These are phyloP conservation scores for Drosophila murphyi DNA, from an alignment of 1,140 invertebrate genomes.

Conservation along the genomic window DNA sequence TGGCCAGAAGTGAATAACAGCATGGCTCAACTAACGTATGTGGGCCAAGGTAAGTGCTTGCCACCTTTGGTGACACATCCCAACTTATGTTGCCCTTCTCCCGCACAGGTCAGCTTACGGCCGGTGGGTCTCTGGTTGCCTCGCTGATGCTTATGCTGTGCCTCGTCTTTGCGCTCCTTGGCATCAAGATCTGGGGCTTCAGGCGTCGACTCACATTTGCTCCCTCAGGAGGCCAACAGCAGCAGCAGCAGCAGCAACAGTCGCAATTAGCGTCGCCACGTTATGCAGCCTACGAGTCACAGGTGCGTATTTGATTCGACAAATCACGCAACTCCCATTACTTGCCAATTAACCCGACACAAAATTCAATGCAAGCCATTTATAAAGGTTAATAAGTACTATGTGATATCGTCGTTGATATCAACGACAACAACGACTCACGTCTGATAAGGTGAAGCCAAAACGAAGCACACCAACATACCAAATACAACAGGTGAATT, in stretches of 20 bases:
- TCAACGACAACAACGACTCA: conserved; percentile 22
- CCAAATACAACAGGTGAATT: conserved; percentile 6
- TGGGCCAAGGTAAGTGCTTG: conserved; percentile 65
- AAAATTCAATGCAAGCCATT: conserved; percentile 41
- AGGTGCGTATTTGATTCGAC: conserved; percentile 52
- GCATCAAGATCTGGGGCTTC: conserved; percentile 85
- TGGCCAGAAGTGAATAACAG: conserved; percentile 55
- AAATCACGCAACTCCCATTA: conserved; percentile 22
- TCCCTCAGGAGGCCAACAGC: conserved; percentile 22
- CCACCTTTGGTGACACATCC: background rate
- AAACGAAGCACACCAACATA: conserved; percentile 21
- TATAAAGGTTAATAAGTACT: conserved; percentile 53
- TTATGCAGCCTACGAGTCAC: conserved; percentile 71
- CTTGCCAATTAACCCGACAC: background rate
- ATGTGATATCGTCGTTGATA: conserved; percentile 44
- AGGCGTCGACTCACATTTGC: conserved; percentile 81
- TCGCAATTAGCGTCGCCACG: conserved; percentile 43
- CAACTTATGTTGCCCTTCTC: background rate
- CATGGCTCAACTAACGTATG: conserved; percentile 68
- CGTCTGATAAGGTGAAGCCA: conserved; percentile 59
- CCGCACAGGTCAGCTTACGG: conserved; percentile 48
- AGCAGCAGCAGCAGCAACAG: conserved; percentile 40
- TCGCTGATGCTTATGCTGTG: conserved; percentile 61
- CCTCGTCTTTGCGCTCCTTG: conserved; percentile 70
- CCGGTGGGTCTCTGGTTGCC: conserved; percentile 45